These are phyloP conservation scores for Falco punctatus DNA, from an alignment of 2,113 vertebrate genomes.

Conservation along the genomic window DNA sequence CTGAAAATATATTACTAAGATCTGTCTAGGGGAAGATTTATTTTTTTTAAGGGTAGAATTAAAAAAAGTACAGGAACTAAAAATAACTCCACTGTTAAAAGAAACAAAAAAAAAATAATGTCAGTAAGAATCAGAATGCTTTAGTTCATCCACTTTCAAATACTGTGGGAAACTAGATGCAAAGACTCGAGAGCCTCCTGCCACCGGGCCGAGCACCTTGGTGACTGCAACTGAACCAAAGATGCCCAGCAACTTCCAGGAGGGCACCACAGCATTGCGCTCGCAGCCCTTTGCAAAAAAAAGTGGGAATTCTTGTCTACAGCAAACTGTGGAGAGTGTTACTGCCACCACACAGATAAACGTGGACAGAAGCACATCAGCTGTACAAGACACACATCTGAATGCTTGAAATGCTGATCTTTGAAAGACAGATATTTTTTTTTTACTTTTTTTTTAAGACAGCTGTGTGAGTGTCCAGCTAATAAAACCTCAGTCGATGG, in stretches of 20 bases:
- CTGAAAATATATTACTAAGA: constrained; percentile 49
- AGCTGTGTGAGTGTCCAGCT: not conserved
- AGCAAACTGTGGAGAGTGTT: not conserved
- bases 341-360: not conserved
- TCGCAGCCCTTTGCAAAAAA: not conserved
- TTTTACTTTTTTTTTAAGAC: not conserved
- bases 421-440: not conserved
- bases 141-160: not conserved
- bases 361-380: not conserved
- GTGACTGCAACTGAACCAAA: not conserved
- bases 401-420: not conserved
- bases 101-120: not conserved
- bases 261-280: not conserved
- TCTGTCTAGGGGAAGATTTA: constrained; percentile 1
- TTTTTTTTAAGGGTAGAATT: constrained; percentile 11
- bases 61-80: not conserved
- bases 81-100: not conserved
- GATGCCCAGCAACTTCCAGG: not conserved
- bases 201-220: not conserved
- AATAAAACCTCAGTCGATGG: not conserved
- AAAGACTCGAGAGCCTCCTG: not conserved
- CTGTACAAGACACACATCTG: rapidly evolving
- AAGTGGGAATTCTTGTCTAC: not conserved
- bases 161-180: not conserved
- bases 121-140: not conserved